Conservation (phyloP, 2,888 invertebrate species). For the Microctonus hyperodae region DNA sequence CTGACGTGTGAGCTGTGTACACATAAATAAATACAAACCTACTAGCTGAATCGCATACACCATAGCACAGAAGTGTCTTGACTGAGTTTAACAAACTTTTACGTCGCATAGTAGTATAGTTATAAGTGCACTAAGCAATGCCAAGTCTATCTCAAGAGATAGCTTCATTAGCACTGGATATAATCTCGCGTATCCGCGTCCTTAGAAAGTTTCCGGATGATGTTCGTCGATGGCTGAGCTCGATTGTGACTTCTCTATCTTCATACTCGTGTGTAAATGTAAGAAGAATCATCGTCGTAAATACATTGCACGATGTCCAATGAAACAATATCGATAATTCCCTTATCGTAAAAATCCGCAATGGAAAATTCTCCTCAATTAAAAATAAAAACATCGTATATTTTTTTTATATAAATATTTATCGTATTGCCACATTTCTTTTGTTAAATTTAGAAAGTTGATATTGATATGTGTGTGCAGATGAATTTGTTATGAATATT, state of each 20-base stretch:
- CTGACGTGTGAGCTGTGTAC: slow-evolving; percentile 32
- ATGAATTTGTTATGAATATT: slow-evolving; percentile 2
- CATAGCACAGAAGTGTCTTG: slow-evolving; percentile 22
- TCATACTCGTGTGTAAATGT: background rate
- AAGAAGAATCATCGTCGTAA: slow-evolving; percentile 26
- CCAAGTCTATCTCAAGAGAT: slow-evolving; percentile 42
- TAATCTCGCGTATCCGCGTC: slow-evolving; percentile 46
- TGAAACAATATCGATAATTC: background rate
- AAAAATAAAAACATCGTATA: no score
- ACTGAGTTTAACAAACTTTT: slow-evolving; percentile 52
- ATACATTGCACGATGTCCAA: slow-evolving; percentile 21
- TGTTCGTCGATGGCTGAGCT: slow-evolving; percentile 28
- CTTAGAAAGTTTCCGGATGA: slow-evolving; percentile 42
- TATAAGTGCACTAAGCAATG: slow-evolving; percentile 8
- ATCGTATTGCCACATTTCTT: background rate
- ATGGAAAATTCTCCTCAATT: no score
- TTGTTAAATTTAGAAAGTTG: slow-evolving; percentile 6
- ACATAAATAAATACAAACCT: background rate
- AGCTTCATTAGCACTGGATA: slow-evolving; percentile 56
- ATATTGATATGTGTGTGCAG: background rate
- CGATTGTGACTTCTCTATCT: slow-evolving; percentile 16
- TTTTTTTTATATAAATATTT: background rate
- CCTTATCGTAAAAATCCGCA: slow-evolving; percentile 12
- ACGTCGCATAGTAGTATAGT: slow-evolving; percentile 40
- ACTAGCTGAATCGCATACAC: background rate